Conservation (phyloP, 2,797 vertebrate genomes). For the Cetoscarus ocellatus region DNA sequence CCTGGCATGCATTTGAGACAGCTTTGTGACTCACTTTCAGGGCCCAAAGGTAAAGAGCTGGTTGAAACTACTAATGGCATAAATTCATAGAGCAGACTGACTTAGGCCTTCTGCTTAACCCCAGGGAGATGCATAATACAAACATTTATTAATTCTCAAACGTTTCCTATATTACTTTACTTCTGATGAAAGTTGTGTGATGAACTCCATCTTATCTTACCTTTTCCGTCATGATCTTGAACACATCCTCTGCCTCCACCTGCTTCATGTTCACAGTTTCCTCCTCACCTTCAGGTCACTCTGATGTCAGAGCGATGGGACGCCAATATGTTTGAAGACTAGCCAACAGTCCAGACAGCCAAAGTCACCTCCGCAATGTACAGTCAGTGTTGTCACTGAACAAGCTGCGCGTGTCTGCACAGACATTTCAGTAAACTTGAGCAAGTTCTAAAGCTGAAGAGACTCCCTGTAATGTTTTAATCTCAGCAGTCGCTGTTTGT, state of each 20-base stretch:
- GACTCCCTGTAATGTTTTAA: neutral
- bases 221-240: neutral
- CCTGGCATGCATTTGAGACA: too few species aligned
- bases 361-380: slow-evolving; percentile 62
- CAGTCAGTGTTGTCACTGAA: slow-evolving; percentile 45
- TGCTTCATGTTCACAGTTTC: slow-evolving; percentile 10
- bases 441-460: slow-evolving; percentile 43
- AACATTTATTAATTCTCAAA: too few species aligned
- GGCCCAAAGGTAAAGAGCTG: too few species aligned
- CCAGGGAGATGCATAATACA: too few species aligned
- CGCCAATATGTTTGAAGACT: slow-evolving; percentile 19
- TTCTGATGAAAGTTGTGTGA: neutral
- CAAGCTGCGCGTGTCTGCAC: slow-evolving; percentile 48
- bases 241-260: neutral
- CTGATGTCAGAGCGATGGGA: slow-evolving; percentile 37
- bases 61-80: too few species aligned
- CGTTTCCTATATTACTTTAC: neutral
- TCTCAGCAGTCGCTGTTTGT: neutral
- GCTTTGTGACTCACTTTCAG: too few species aligned
- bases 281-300: slow-evolving; percentile 30
- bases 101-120: too few species aligned
- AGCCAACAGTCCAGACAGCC: slow-evolving; percentile 41
- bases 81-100: too few species aligned
- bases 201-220: neutral
- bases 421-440: slow-evolving; percentile 27